These are phyloP conservation scores for Apodemia duryi DNA, from an alignment of 2,888 invertebrate species.

Conservation along the genomic window DNA sequence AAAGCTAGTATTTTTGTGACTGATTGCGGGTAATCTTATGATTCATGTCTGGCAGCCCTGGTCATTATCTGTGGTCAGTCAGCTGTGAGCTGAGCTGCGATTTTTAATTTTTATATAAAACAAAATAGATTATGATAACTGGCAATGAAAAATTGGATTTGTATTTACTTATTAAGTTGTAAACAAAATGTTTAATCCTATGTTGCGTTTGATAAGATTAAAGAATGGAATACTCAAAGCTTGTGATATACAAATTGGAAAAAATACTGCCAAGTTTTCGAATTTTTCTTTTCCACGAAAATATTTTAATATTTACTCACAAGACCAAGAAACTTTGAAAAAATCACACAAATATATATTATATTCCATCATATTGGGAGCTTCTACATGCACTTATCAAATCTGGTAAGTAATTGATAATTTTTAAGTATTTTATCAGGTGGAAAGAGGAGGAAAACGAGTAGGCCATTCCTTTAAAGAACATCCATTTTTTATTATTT, in stretches of 20 bases:
- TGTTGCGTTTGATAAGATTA: background rate
- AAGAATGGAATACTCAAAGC: background rate
- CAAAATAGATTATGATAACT: no score
- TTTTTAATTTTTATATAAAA: no score
- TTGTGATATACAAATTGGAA: background rate
- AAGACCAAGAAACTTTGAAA: constrained; percentile 18
- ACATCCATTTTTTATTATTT: no score
- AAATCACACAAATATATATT: constrained; percentile 18
- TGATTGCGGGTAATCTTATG: no score
- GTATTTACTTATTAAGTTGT: background rate
- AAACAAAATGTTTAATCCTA: background rate
- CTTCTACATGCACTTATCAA: constrained; percentile 4
- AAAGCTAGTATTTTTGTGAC: no score
- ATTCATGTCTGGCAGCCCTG: no score
- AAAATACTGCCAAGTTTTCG: background rate
- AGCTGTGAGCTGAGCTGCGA: no score
- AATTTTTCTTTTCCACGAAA: constrained; percentile 1
- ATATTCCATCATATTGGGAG: background rate
- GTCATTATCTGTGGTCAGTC: no score
- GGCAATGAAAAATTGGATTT: no score
- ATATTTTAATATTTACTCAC: constrained; percentile 20
- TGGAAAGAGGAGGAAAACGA: no score
- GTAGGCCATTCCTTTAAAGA: no score
- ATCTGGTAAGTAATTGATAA: constrained; percentile 4
- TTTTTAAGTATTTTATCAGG: no score